Percentiles rank a stretch among this genome's conserved stretches.
These are phyloP conservation scores for Ennomos fuscantarius DNA, from an alignment of 2,888 invertebrate genomes.

Conservation along the genomic window DNA sequence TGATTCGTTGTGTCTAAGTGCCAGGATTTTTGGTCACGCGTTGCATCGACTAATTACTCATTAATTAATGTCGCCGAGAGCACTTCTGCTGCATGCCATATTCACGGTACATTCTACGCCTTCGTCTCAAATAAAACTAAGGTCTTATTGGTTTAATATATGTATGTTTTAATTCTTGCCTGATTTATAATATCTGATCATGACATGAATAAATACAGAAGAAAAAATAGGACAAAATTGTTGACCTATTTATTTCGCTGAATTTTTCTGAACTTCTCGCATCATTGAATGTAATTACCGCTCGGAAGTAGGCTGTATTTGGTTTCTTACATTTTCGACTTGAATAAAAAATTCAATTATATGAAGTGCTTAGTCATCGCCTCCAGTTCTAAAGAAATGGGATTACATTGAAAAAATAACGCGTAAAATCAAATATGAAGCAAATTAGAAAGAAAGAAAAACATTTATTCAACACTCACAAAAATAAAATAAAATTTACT, in stretches of 20 bases:
- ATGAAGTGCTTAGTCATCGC: constrained; percentile 22
- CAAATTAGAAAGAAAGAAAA: too few species aligned
- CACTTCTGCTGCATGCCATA: constrained; percentile 2
- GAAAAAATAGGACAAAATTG: constrained; percentile 5
- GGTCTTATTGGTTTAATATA: too few species aligned
- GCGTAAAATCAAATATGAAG: constrained; percentile 15
- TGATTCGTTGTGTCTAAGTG: too few species aligned
- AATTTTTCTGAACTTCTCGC: constrained; percentile 1
- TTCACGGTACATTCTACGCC: constrained; percentile 22
- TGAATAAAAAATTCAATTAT: constrained; percentile 20
- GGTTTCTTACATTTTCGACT: constrained; percentile 6
- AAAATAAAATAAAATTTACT: too few species aligned
- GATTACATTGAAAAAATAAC: constrained; percentile 13
- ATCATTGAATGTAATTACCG: constrained; percentile 1
- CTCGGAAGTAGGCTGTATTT: background rate
- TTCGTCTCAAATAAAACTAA: constrained; percentile 7
- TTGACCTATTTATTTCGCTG: constrained; percentile 16
- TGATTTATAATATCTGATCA: too few species aligned
- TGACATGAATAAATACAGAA: background rate
- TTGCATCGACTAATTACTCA: too few species aligned
- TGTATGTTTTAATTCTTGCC: too few species aligned
- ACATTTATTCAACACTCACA: too few species aligned
- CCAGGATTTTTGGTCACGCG: too few species aligned
- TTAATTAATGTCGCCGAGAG: too few species aligned
- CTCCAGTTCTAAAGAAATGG: constrained; percentile 12